These are phyloP conservation scores for Watsonalla binaria DNA, from an alignment of 2,888 invertebrate species.

Conservation along the genomic window DNA sequence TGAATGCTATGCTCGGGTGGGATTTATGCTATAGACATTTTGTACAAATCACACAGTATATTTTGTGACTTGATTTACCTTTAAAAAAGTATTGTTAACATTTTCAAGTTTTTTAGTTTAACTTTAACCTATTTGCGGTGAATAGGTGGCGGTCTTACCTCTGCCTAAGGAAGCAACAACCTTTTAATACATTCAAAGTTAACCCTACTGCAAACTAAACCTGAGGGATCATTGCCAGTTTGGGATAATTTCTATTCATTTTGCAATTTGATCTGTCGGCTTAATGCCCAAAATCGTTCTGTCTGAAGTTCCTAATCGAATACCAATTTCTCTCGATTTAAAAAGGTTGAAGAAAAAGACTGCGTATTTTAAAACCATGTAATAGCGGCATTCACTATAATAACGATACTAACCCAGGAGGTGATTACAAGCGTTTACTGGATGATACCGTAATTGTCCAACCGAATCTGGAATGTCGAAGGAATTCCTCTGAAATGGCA, in stretches of 20 bases:
- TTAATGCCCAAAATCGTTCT: neutral
- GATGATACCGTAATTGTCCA: constrained; percentile 67
- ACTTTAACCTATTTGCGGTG: too few relatives aligned
- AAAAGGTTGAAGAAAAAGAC: constrained; percentile 26
- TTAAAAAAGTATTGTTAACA: too few relatives aligned
- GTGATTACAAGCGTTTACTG: constrained; percentile 74
- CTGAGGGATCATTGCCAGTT: constrained; percentile 1
- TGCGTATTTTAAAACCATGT: constrained; percentile 35
- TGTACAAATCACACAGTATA: neutral
- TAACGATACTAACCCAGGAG: constrained; percentile 60
- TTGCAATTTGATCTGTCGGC: too few relatives aligned
- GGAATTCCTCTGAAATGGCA: constrained; percentile 45
- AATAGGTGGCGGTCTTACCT: too few relatives aligned
- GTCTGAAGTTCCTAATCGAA: neutral
- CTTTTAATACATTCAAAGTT: too few relatives aligned
- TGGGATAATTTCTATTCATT: too few relatives aligned
- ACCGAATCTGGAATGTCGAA: constrained; percentile 55
- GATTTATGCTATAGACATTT: constrained; percentile 7
- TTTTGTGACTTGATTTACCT: too few relatives aligned
- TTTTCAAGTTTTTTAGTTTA: too few relatives aligned
- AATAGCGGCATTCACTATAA: constrained; percentile 60
- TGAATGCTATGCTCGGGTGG: constrained; percentile 28
- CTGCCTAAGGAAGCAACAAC: too few relatives aligned
- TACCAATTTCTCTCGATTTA: constrained; percentile 1
- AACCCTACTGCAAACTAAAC: neutral